These are phyloP conservation scores for Octodon degus DNA, from an alignment of 2,113 vertebrate genomes.

Conservation along the genomic window DNA sequence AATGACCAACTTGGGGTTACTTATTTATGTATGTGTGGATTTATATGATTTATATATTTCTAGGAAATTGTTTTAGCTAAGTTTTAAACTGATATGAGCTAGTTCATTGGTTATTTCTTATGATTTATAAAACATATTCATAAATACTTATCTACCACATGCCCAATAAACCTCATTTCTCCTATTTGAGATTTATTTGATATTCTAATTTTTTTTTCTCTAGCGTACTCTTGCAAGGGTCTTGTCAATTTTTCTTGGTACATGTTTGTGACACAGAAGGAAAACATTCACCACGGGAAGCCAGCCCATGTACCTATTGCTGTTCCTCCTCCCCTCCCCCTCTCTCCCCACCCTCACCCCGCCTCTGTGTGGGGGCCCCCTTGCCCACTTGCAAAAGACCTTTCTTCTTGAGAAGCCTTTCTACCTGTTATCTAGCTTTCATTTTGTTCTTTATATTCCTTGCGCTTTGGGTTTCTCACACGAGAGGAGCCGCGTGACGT, in stretches of 20 bases:
- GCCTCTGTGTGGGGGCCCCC: too few relatives aligned
- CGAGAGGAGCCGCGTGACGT: not conserved
- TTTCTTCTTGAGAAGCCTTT: not conserved
- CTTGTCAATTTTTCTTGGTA: not conserved
- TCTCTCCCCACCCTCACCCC: too few relatives aligned
- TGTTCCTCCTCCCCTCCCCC: not conserved
- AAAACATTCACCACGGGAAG: not conserved
- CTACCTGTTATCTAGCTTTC: not conserved
- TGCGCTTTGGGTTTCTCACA: not conserved
- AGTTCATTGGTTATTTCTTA: slow-evolving; percentile 16
- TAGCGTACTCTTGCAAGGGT: not conserved
- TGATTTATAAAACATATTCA: slow-evolving; percentile 11
- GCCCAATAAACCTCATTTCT: not conserved
- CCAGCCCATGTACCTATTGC: not conserved
- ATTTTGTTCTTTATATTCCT: not conserved
- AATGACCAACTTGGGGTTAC: not conserved
- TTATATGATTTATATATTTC: slow-evolving; percentile 53
- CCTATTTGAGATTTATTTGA: slow-evolving; percentile 21
- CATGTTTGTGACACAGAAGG: not conserved
- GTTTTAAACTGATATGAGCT: not conserved
- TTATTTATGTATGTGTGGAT: slow-evolving; percentile 6
- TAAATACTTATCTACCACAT: not conserved
- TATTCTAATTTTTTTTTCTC: not conserved
- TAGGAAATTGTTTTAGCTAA: not conserved
- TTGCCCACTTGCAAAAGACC: not conserved